These are phyloP conservation scores for Helicorthomorpha holstii DNA, from an alignment of 1,140 invertebrate genomes.

Conservation along the genomic window DNA sequence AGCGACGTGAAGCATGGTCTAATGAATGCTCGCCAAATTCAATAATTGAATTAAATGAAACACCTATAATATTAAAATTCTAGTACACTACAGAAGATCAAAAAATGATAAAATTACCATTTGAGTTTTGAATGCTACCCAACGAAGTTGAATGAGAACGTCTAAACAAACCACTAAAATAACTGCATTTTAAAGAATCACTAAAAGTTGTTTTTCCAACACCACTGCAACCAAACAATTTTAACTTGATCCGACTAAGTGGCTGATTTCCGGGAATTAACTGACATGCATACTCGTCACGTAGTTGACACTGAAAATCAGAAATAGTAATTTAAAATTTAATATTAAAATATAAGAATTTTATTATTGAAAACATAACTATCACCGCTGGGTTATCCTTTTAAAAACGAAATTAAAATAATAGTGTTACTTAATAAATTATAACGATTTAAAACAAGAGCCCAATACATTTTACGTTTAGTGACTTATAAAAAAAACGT, in stretches of 20 bases:
- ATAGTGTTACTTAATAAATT: too few species aligned
- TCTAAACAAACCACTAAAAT: slow-evolving; percentile 44
- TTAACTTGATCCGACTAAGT: slow-evolving; percentile 50
- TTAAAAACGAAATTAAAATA: too few species aligned
- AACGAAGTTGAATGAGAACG: slow-evolving; percentile 25
- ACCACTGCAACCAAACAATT: slow-evolving; percentile 56
- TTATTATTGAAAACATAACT: neutral
- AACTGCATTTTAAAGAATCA: slow-evolving; percentile 48
- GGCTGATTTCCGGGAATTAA: slow-evolving; percentile 42
- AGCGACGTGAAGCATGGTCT: slow-evolving; percentile 40
- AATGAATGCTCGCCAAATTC: too few species aligned
- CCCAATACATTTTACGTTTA: too few species aligned
- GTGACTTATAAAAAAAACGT: too few species aligned
- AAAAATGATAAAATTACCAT: neutral
- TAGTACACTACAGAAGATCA: slow-evolving; percentile 11
- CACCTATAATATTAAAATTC: too few species aligned
- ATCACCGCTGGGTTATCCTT: too few species aligned
- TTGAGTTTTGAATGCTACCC: neutral
- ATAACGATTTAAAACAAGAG: too few species aligned
- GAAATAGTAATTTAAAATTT: too few species aligned
- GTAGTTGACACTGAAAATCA: slow-evolving; percentile 26
- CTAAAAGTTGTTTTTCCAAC: slow-evolving; percentile 58
- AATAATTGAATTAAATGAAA: too few species aligned
- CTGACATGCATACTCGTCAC: slow-evolving; percentile 49
- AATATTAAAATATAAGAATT: too few species aligned